Base-by-base conservation (phyloP, 2,888 invertebrate species). In the Halictus ligatus region DNA sequence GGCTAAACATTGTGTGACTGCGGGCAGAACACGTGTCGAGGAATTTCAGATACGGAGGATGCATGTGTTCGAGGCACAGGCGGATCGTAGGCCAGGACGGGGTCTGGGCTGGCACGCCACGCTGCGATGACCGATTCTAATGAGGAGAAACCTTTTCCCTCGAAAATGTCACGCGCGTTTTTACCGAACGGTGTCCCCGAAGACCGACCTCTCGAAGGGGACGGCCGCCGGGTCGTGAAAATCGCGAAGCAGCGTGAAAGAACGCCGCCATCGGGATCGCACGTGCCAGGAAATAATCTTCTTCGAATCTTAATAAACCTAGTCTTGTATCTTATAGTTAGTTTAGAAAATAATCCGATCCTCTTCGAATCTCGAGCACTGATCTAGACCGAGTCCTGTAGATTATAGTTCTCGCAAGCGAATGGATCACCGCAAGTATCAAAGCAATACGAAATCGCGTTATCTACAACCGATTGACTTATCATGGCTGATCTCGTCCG, bases 11-110 rank as follows among this genome's bases (percentile, higher is more conserved):
- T 90, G 89, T 91, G 88, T 89, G 91, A 91, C 89, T 91, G 81
- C 88, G 88, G 90, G 88, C 89, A 88, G 91, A 92, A 93, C 94
- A 93, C 92, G 92, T 93, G 93, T 94, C 86, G 87, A 86, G 88
- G 92, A 92, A 94, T 92, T 92, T 92, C 91, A 90, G 92, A 92
- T 89, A 91, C 89, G 83, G 69, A 73, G 73, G 83, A 67, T 75
- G 85, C 86, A 69, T 79, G 85, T 89, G 90, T 89, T 88, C 75
- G 85, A 87, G 15, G 15, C 90, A 88, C 80, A 18, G 67, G 25
- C 78, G 71, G 60, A 29, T 78, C 78, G 78, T 15, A 43, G 46
- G 64, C 64, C 64, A 48, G 18, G 67, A 29, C 35, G 35, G 35
- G 67, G 18, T 15, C 40, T 8, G 3, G 78, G 78, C 67, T 35